Evolutionary conservation across 2,113 vertebrate genomes (phyloP).

Genomic region (Amphiprion percula): DNA sequence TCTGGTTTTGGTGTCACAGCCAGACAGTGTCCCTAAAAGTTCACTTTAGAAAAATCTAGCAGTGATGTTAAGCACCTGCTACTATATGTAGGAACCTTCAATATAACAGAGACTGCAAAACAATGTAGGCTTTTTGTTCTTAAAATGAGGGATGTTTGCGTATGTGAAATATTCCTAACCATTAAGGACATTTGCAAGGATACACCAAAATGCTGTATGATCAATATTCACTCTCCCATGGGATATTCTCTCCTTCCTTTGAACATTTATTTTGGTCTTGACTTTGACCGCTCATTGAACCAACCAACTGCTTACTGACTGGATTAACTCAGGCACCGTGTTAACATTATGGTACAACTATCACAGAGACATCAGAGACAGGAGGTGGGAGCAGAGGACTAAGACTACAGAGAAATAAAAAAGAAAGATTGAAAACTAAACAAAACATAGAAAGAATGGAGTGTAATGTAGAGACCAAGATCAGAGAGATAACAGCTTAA

Average conservation of each 20-base stretch:
- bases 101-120: background rate
- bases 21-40: too few species aligned
- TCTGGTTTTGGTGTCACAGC: too few species aligned
- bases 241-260: conserved; percentile 29
- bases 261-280: conserved; percentile 55
- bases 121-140: background rate
- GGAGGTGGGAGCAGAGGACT: conserved; percentile 14
- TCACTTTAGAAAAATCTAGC: too few species aligned
- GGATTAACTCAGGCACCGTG: conserved; percentile 58
- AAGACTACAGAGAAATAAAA: conserved; percentile 20
- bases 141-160: background rate
- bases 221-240: conserved; percentile 49
- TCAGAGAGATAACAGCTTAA: conserved; percentile 40
- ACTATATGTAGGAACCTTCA: background rate
- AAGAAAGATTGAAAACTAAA: conserved; percentile 21
- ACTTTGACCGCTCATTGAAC: conserved; percentile 68
- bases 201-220: conserved; percentile 2
- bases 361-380: conserved; percentile 51
- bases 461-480: conserved; percentile 18
- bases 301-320: conserved; percentile 66
- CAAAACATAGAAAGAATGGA: conserved; percentile 6
- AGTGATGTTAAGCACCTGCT: too few species aligned
- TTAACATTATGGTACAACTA: conserved; percentile 57
- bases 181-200: conserved; percentile 2
- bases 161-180: conserved; percentile 1